Percentiles rank a stretch among this genome's conserved stretches.
These are phyloP conservation scores for Papilio aristodemus DNA, from an alignment of 1,140 invertebrate genomes.

Conservation along the genomic window DNA sequence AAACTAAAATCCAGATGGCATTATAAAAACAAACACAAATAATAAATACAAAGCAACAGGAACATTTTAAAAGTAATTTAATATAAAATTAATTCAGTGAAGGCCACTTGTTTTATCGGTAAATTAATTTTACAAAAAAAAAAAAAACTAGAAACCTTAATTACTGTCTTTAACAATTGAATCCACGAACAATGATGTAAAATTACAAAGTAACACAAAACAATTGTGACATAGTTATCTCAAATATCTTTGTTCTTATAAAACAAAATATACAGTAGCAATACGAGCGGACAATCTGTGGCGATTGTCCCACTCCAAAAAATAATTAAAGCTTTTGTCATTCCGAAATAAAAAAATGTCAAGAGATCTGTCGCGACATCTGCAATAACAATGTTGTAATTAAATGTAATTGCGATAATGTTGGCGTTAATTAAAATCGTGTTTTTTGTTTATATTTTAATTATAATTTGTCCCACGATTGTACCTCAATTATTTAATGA, in stretches of 20 bases:
- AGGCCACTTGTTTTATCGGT: not conserved
- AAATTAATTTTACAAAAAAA: not conserved
- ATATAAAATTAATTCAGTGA: slow-evolving; percentile 20
- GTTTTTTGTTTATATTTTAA: not conserved
- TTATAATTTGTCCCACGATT: slow-evolving; percentile 5
- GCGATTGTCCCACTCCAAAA: not conserved
- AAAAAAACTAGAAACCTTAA: not conserved
- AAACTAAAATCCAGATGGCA: too few relatives aligned
- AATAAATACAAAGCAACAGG: slow-evolving; percentile 1
- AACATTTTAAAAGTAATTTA: not conserved
- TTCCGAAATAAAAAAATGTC: not conserved
- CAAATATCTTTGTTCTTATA: slow-evolving; percentile 15
- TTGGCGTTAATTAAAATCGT: slow-evolving; percentile 17
- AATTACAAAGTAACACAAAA: slow-evolving; percentile 10
- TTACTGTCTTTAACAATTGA: slow-evolving; percentile 15
- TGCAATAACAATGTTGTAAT: slow-evolving; percentile 41
- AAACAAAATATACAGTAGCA: not conserved
- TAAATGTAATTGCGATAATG: slow-evolving; percentile 32
- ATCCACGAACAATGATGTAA: not conserved
- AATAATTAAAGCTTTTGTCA: not conserved
- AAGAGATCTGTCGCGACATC: slow-evolving; percentile 38
- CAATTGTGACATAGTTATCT: not conserved
- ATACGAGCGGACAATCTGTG: not conserved
- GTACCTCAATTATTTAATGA: slow-evolving; percentile 5
- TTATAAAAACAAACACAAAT: too few relatives aligned